Evolutionary conservation across 2,113 vertebrate genomes (phyloP).

Genomic region (Megalops atlanticus): DNA sequence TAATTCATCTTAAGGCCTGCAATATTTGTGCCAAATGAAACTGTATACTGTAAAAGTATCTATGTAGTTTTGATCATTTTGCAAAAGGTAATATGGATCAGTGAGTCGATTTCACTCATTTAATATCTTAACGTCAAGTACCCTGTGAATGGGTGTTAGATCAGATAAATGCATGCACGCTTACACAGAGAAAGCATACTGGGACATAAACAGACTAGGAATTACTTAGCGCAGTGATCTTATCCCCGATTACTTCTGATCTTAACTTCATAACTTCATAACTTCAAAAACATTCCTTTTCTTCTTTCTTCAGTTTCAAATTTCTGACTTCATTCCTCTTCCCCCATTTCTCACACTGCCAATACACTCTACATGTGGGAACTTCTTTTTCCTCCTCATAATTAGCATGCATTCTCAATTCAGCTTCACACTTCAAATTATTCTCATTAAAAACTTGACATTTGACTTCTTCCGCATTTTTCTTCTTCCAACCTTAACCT

Average conservation of each 20-base stretch:
- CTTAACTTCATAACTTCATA: conserved; percentile 99
- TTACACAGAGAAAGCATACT: conserved; percentile 84
- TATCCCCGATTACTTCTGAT: conserved; percentile 99
- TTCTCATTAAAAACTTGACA: conserved; percentile 94
- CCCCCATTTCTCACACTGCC: conserved; percentile 96
- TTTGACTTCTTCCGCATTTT: conserved; percentile 98
- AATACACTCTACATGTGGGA: conserved; percentile 90
- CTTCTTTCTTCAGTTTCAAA: conserved; percentile 99
- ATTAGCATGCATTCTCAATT: conserved; percentile 99
- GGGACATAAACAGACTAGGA: conserved; percentile 98
- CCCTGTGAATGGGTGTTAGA: conserved; percentile 81
- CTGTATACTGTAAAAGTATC: conserved; percentile 23
- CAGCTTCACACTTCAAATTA: conserved; percentile 98
- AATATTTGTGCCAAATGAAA: conserved; percentile 35
- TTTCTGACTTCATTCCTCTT: conserved; percentile 99
- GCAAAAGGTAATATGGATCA: conserved; percentile 71
- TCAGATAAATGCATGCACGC: conserved; percentile 91
- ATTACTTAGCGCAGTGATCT: conserved; percentile 98
- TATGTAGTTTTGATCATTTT: conserved; percentile 65
- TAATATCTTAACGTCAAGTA: conserved; percentile 71
- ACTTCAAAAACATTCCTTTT: conserved; percentile 90
- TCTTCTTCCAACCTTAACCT: conserved; percentile 98
- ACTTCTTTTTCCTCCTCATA: conserved; percentile 91
- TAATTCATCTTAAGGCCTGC: background rate
- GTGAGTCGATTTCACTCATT: conserved; percentile 68